phyloP scores from a whole-genome alignment of 2,888 invertebrate genomes.

The Carcina quercana region DNA sequence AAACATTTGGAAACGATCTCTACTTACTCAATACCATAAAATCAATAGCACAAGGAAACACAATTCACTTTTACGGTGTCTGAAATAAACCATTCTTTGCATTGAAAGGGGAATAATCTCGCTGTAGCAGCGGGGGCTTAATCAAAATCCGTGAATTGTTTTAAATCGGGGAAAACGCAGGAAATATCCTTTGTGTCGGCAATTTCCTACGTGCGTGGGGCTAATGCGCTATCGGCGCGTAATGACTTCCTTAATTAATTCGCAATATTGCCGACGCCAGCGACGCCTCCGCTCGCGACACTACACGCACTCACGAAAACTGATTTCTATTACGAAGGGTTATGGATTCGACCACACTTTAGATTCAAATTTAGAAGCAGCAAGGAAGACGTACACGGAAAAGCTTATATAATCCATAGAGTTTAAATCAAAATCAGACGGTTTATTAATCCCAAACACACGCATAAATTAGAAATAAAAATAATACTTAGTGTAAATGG shows the following conservation, averaged over 20 bases:
- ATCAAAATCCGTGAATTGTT: slow-evolving; percentile 74
- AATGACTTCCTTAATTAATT: slow-evolving; percentile 75
- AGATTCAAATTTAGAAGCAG: too few relatives aligned
- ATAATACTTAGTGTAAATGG: too few relatives aligned
- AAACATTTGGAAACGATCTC: too few relatives aligned
- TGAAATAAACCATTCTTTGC: slow-evolving; percentile 73
- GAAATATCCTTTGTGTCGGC: slow-evolving; percentile 71
- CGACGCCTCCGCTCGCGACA: slow-evolving; percentile 7
- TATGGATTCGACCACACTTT: too few relatives aligned
- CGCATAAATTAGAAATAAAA: too few relatives aligned
- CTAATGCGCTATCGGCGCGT: slow-evolving; percentile 68
- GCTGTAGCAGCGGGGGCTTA: slow-evolving; percentile 68
- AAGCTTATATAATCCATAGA: too few relatives aligned
- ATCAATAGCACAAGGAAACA: slow-evolving; percentile 66
- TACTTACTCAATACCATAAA: slow-evolving; percentile 27
- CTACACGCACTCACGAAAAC: too few relatives aligned
- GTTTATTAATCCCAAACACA: too few relatives aligned
- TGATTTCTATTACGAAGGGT: too few relatives aligned
- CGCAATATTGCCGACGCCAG: slow-evolving; percentile 44
- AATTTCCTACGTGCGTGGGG: slow-evolving; percentile 70
- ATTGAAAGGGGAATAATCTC: slow-evolving; percentile 73
- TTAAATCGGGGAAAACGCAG: slow-evolving; percentile 74
- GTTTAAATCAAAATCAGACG: too few relatives aligned
- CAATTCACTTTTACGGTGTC: slow-evolving; percentile 71
- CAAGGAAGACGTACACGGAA: too few relatives aligned